phyloP scores from a whole-genome alignment of 1,140 invertebrate genomes.

The Lethrus apterus region DNA sequence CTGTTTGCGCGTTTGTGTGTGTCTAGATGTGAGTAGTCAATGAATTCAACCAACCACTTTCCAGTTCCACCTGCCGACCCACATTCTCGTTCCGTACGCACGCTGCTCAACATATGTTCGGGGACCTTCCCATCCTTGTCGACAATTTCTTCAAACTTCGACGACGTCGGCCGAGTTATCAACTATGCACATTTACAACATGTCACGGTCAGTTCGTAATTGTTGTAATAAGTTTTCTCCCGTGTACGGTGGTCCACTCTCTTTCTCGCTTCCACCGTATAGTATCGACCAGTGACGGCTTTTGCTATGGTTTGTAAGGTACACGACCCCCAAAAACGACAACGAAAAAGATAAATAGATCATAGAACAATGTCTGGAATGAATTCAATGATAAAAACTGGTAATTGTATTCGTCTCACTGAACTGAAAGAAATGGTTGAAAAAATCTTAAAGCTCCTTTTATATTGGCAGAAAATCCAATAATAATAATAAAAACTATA shows the following conservation, averaged over 20 bases:
- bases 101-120: constrained; percentile 14
- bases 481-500: no score
- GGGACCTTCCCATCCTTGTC: constrained; percentile 13
- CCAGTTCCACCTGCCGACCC: constrained; percentile 18
- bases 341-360: no score
- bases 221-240: background rate
- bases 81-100: constrained; percentile 11
- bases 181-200: background rate
- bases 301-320: no score
- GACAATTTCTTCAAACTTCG: constrained; percentile 9
- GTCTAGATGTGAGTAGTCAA: constrained; percentile 15
- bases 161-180: background rate
- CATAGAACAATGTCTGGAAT: no score
- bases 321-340: no score
- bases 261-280: no score
- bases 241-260: background rate
- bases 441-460: no score
- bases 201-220: constrained; percentile 1
- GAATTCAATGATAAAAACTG: no score
- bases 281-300: no score
- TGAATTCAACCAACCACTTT: constrained; percentile 5
- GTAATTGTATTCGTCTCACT: no score
- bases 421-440: no score
- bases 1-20: constrained; percentile 12
- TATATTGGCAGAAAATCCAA: no score